Conservation (phyloP, 2,113 vertebrate species). For the Ia io region DNA sequence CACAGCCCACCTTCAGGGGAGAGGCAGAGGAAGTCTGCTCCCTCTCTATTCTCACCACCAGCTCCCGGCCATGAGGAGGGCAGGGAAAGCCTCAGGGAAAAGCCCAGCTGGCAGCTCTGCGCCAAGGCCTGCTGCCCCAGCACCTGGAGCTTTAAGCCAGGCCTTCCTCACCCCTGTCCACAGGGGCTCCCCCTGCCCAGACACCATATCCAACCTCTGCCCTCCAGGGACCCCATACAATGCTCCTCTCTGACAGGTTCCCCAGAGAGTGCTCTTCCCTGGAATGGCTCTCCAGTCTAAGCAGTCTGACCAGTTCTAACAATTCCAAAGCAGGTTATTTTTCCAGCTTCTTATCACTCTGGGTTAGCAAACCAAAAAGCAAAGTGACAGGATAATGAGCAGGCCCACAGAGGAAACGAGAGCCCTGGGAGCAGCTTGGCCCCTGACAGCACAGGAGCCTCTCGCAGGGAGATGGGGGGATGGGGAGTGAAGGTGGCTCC, state of each 20-base stretch:
- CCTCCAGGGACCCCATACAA: neutral
- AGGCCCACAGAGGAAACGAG: neutral
- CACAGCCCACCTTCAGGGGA: neutral
- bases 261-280: neutral
- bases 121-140: neutral
- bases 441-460: neutral
- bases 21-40: neutral
- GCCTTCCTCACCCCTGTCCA: neutral
- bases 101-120: neutral
- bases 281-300: neutral
- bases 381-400: neutral
- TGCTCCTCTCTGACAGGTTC: neutral
- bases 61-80: neutral
- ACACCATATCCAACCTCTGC: neutral
- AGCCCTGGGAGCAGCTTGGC: neutral
- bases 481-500: neutral
- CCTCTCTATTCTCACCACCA: neutral
- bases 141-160: neutral
- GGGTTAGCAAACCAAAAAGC: slow-evolving; percentile 8
- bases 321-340: neutral
- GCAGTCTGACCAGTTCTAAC: neutral
- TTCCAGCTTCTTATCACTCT: slow-evolving; percentile 36
- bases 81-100: neutral
- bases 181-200: neutral
- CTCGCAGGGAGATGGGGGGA: neutral